Conservation (phyloP, 2,888 invertebrate species). For the Nomada flava region DNA sequence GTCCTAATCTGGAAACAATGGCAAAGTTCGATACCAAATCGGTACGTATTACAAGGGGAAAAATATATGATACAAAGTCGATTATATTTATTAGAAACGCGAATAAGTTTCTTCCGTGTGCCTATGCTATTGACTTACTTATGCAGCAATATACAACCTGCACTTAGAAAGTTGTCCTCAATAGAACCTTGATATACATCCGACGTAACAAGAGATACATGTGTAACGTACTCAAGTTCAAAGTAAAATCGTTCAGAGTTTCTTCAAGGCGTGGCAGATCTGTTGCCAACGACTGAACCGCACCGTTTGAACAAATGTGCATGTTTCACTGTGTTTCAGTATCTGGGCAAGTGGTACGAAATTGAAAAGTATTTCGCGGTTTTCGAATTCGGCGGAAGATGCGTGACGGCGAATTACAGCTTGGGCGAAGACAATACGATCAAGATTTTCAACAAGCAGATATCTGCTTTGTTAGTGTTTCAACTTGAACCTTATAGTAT, state of each 20-base stretch:
- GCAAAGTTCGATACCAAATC: slow-evolving; percentile 86
- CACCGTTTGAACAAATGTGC: not conserved
- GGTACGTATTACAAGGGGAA: slow-evolving; percentile 83
- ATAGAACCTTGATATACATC: slow-evolving; percentile 48
- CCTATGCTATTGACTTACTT: slow-evolving; percentile 60
- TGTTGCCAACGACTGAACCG: not conserved
- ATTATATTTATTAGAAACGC: slow-evolving; percentile 15
- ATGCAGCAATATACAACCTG: slow-evolving; percentile 46
- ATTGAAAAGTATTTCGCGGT: slow-evolving; percentile 90
- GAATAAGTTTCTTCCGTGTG: slow-evolving; percentile 28
- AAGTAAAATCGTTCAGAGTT: slow-evolving; percentile 7
- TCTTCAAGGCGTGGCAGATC: slow-evolving; percentile 3
- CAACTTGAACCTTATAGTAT: too few relatives aligned
- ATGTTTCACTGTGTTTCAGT: slow-evolving; percentile 84
- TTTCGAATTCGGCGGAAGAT: slow-evolving; percentile 91
- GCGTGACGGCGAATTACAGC: slow-evolving; percentile 89
- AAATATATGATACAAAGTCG: not conserved
- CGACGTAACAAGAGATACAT: slow-evolving; percentile 28
- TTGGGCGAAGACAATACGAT: slow-evolving; percentile 83
- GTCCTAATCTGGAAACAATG: slow-evolving; percentile 87
- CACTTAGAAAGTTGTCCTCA: slow-evolving; percentile 67
- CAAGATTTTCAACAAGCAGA: slow-evolving; percentile 84
- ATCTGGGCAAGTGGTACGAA: slow-evolving; percentile 92
- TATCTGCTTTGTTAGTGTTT: slow-evolving; percentile 83
- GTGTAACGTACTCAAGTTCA: slow-evolving; percentile 24